Evolutionary conservation across 2,888 invertebrate genomes (phyloP), one percentile per base, ranked within the genome.

Genomic region (Horisme vitalbata): DNA sequence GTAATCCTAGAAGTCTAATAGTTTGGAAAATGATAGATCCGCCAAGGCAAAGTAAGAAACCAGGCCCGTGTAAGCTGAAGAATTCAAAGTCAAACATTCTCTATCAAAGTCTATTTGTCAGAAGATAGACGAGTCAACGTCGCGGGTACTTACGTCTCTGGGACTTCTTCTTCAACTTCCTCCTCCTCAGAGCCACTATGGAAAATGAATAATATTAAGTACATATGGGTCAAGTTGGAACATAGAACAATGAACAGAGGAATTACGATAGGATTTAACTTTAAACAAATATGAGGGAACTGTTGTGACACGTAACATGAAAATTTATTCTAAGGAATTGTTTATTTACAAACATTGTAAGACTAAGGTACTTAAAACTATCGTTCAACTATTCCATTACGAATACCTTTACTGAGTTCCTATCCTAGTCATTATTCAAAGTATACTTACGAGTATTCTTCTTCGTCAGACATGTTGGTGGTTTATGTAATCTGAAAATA

Each of bases 401-500:
- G 28, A 15, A 21, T 48, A 48, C 48, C 48, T 48, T 47, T 36
- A 20, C 8, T 26, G 31, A 35, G 11, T 43, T 28, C 26, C 34
- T 33, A 37, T 41, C 24, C 7, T 37, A 27, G 10, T n/a, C 21
- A 24, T 12, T 30, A 14, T n/a, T 35, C 9, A 45, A 15, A 18
- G 21, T 45, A 71, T 92, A 96, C 96, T 96, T 92, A 96, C 96
- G 96, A 96, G 93, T 96, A 96, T 93, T 96, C 96, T 91, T 96
- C 96, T 90, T 96, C 96, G 93, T 96, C 96, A 92, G 96, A 96
- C 96, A 96, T 96, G 93, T 89, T 95, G 93, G 89, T 91, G 87
- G 80, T 74, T 87, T 89, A 78, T 80, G 65, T 72, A 76, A 63
- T 89, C 90, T 90, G 90, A 41, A 83, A 87, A 70, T 24, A 26